Conservation (phyloP, 2,888 invertebrate species). For the Xanthostigma xanthostigma region DNA sequence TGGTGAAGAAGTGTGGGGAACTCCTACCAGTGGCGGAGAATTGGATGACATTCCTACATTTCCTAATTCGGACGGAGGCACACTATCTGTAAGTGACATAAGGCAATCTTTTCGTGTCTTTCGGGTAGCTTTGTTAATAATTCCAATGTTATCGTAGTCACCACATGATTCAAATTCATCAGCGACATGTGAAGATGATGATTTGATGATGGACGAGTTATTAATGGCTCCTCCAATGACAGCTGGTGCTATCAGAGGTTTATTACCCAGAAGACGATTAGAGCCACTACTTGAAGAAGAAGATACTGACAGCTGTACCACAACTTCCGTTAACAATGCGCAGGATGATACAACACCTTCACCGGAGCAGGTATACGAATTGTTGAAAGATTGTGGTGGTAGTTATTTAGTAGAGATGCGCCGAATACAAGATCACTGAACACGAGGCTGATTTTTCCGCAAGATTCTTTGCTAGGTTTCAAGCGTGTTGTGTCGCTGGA, state of each 20-base stretch:
- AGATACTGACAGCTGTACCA: slow-evolving; percentile 47
- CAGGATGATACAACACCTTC: slow-evolving; percentile 20
- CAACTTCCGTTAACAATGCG: slow-evolving; percentile 22
- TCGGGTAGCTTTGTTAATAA: neutral
- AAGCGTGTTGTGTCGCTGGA: too few species aligned
- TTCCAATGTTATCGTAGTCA: neutral
- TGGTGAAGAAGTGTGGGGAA: slow-evolving; percentile 80
- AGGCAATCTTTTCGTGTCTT: neutral
- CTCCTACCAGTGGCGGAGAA: slow-evolving; percentile 72
- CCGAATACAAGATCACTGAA: too few species aligned
- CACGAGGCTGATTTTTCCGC: too few species aligned
- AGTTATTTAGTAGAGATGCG: neutral
- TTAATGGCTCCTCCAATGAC: slow-evolving; percentile 63
- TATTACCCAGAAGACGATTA: slow-evolving; percentile 57
- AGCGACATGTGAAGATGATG: slow-evolving; percentile 59
- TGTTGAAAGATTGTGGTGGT: too few species aligned
- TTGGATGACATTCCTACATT: slow-evolving; percentile 50
- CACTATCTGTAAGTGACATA: slow-evolving; percentile 39
- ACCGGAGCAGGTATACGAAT: slow-evolving; percentile 26
- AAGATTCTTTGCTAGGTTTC: too few species aligned
- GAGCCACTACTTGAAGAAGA: slow-evolving; percentile 77
- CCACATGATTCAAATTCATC: slow-evolving; percentile 29
- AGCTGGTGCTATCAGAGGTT: slow-evolving; percentile 52
- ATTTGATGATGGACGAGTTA: slow-evolving; percentile 68
- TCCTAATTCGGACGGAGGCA: slow-evolving; percentile 50